Evolutionary conservation across 2,888 invertebrate species (phyloP).

Genomic region (Caenorhabditis zanzibari): DNA sequence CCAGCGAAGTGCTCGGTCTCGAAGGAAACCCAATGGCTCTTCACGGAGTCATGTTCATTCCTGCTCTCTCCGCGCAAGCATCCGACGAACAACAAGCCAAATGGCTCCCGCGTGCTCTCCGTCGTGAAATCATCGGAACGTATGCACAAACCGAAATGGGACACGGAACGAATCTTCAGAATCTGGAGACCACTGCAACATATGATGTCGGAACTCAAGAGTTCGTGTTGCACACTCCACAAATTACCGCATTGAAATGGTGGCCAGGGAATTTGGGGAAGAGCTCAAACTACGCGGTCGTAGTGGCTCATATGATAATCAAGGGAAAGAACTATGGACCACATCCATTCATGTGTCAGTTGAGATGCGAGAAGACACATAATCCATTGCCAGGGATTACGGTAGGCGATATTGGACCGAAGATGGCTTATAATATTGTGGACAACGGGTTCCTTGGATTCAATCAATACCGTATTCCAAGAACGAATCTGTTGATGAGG

Average conservation of each 20-base stretch:
- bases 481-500: conserved; percentile 94
- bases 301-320: conserved; percentile 93
- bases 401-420: conserved; percentile 95
- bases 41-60: conserved; percentile 76
- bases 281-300: conserved; percentile 94
- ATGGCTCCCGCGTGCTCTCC: conserved; percentile 66
- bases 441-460: conserved; percentile 96
- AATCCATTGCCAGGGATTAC: conserved; percentile 89
- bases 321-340: conserved; percentile 89
- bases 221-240: conserved; percentile 93
- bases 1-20: conserved; percentile 72
- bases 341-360: conserved; percentile 94
- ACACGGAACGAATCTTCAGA: conserved; percentile 90
- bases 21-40: conserved; percentile 75
- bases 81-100: conserved; percentile 68
- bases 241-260: conserved; percentile 88
- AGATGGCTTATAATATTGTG: conserved; percentile 93
- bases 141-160: conserved; percentile 98
- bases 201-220: conserved; percentile 91
- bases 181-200: conserved; percentile 94
- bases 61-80: conserved; percentile 71
- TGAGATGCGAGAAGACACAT: conserved; percentile 93
- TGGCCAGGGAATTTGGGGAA: conserved; percentile 84
- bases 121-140: conserved; percentile 90
- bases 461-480: conserved; percentile 91